A percentile compares a stretch with the other conserved stretches of the same genome.
Conservation (phyloP, 1,140 invertebrate genomes). For the Cydia amplana region DNA sequence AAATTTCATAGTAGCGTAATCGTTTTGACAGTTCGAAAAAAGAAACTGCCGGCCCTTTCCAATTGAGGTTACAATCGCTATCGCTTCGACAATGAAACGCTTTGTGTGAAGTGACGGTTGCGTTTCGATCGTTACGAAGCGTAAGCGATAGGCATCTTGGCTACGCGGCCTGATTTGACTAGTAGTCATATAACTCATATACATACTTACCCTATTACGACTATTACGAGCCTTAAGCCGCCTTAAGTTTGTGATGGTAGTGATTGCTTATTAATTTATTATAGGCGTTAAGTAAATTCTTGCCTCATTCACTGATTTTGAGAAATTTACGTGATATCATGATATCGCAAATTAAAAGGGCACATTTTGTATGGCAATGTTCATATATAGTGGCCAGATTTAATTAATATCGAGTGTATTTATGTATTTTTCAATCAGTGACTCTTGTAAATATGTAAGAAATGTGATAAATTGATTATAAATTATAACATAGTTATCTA, state of each 20-base stretch:
- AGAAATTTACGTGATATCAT: neutral
- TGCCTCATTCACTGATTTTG: slow-evolving; percentile 7
- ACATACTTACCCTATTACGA: too few species aligned
- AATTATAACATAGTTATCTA: neutral
- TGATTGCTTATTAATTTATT: slow-evolving; percentile 22
- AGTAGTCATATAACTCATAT: too few species aligned
- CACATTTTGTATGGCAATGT: neutral
- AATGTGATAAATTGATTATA: slow-evolving; percentile 20
- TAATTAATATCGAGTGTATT: neutral
- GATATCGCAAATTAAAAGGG: neutral
- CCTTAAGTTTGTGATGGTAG: slow-evolving; percentile 2
- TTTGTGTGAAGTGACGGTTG: too few species aligned
- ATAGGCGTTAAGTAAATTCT: slow-evolving; percentile 7
- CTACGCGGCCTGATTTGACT: too few species aligned
- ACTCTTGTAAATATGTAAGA: neutral
- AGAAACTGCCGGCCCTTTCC: too few species aligned
- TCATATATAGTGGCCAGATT: neutral
- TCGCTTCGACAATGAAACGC: too few species aligned
- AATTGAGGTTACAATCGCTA: too few species aligned
- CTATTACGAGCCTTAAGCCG: too few species aligned
- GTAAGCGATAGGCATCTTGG: too few species aligned
- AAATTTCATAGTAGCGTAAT: too few species aligned
- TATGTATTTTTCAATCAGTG: neutral
- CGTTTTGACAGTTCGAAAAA: too few species aligned
- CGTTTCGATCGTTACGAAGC: too few species aligned